phyloP scores from a whole-genome alignment of 2,113 vertebrate species.

The Gila orcuttii region DNA sequence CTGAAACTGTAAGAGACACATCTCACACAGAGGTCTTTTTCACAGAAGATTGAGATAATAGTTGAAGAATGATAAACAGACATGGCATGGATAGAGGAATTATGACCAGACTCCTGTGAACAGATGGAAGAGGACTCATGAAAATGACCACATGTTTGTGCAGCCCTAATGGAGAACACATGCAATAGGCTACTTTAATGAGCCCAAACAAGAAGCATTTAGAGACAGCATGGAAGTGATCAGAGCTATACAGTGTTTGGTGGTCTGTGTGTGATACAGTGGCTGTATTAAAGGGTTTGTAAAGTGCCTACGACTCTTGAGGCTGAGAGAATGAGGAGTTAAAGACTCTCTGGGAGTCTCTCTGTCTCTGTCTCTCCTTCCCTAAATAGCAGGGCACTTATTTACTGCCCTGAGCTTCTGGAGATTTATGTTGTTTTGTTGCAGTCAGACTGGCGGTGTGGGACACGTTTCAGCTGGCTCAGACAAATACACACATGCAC shows the following conservation, averaged over 20 bases:
- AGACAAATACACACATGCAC: slow-evolving; percentile 54
- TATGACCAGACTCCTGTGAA: slow-evolving; percentile 8
- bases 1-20: no score
- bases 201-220: background rate
- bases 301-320: slow-evolving; percentile 19
- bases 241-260: slow-evolving; percentile 13
- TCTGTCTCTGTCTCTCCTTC: slow-evolving; percentile 16
- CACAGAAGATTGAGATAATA: background rate
- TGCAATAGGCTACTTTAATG: slow-evolving; percentile 22
- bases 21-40: no score
- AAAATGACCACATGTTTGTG: slow-evolving; percentile 20
- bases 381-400: slow-evolving; percentile 61
- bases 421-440: slow-evolving; percentile 78
- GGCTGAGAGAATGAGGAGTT: slow-evolving; percentile 24
- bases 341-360: slow-evolving; percentile 35
- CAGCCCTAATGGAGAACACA: slow-evolving; percentile 29
- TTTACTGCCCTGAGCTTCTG: slow-evolving; percentile 67
- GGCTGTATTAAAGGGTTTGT: slow-evolving; percentile 37
- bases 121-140: background rate
- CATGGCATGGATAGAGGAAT: background rate
- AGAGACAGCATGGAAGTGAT: slow-evolving; percentile 30
- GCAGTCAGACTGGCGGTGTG: slow-evolving; percentile 69
- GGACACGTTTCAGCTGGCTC: slow-evolving; percentile 62
- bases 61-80: background rate
- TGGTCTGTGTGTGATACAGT: slow-evolving; percentile 33